phyloP scores from a whole-genome alignment of 2,797 vertebrate species.

The Pyrocephalus nanus region DNA sequence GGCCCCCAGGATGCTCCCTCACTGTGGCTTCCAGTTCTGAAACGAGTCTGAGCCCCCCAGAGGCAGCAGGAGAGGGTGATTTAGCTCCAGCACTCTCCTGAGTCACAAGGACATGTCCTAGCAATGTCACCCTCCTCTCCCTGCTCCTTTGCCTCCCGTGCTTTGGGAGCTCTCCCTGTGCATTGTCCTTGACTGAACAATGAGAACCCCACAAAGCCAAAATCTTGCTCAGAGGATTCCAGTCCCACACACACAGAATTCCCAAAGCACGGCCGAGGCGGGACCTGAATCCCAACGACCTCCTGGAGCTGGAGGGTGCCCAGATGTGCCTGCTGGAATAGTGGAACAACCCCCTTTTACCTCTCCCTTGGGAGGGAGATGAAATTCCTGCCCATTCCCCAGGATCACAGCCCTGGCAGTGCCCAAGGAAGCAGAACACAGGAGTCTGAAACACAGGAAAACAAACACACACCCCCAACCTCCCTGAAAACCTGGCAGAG shows the following conservation, averaged over 20 bases:
- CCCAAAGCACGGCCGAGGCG: neutral
- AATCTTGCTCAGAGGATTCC: neutral
- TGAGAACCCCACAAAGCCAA: neutral
- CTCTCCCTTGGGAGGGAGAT: neutral
- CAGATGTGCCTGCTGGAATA: neutral
- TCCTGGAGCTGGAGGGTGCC: neutral
- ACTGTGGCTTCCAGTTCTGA: slow-evolving; percentile 29
- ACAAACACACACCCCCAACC: neutral
- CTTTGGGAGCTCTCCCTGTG: neutral
- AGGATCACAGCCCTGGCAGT: neutral
- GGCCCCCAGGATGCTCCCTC: neutral
- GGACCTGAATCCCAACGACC: neutral
- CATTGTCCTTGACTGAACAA: neutral
- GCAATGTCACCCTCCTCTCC: neutral
- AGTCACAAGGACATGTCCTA: neutral
- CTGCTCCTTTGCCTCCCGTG: neutral
- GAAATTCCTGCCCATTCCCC: neutral
- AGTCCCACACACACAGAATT: neutral
- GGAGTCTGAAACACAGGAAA: neutral
- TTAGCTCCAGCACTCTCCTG: neutral
- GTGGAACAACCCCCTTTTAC: neutral
- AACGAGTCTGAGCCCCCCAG: slow-evolving; percentile 3
- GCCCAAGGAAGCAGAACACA: neutral
- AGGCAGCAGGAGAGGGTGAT: neutral
- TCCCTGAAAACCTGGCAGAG: neutral